Conservation (phyloP, 2,888 invertebrate species). For the Catocala fraxini region DNA sequence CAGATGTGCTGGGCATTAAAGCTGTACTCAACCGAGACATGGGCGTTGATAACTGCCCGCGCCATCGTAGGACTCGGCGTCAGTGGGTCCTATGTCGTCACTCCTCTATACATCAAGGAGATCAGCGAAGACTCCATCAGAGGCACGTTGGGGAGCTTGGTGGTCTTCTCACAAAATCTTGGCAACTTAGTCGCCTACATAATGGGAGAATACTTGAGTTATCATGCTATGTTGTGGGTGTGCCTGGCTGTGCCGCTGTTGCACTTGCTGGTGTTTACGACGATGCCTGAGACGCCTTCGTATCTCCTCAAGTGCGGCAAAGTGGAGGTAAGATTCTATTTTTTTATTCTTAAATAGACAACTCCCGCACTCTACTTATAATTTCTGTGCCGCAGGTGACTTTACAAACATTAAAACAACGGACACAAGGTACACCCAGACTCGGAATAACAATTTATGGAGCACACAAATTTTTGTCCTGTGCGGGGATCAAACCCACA, state of each 20-base stretch:
- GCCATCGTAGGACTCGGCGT: slow-evolving; percentile 78
- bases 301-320: slow-evolving; percentile 78
- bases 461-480: no score
- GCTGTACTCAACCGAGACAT: slow-evolving; percentile 76
- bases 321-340: slow-evolving; percentile 67
- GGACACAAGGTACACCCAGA: no score
- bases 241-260: slow-evolving; percentile 75
- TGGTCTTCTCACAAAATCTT: slow-evolving; percentile 77
- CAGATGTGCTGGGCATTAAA: slow-evolving; percentile 80
- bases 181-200: slow-evolving; percentile 78
- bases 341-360: no score
- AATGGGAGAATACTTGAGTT: slow-evolving; percentile 78
- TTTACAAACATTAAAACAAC: no score
- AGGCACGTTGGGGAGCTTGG: slow-evolving; percentile 77
- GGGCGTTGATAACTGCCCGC: slow-evolving; percentile 79
- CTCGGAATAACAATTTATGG: no score
- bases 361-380: no score
- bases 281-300: slow-evolving; percentile 83
- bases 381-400: no score
- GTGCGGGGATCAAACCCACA: no score
- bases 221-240: slow-evolving; percentile 76
- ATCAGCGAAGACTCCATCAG: slow-evolving; percentile 81
- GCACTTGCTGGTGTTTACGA: slow-evolving; percentile 73
- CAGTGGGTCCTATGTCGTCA: slow-evolving; percentile 80
- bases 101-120: slow-evolving; percentile 81